phyloP scores from a whole-genome alignment of 2,113 vertebrate species.

The Mellivora capensis region DNA sequence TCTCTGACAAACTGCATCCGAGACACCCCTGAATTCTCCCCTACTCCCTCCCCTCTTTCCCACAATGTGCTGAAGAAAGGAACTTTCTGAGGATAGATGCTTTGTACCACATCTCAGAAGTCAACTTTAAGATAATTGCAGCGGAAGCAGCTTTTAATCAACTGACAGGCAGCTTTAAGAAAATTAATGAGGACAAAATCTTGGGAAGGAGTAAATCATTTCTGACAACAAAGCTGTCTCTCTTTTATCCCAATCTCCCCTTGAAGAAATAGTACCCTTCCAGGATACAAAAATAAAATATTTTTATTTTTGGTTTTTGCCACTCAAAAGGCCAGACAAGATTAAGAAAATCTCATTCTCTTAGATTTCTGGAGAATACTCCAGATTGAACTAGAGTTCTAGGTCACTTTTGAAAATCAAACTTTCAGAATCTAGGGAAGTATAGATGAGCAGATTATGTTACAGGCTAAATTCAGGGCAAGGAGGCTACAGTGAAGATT shows the following conservation, averaged over 20 bases:
- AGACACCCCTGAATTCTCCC: constrained; percentile 56
- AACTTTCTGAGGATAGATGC: constrained; percentile 64
- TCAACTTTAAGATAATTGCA: constrained; percentile 69
- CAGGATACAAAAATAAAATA: constrained; percentile 63
- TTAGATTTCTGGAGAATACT: constrained; percentile 16
- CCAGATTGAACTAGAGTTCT: constrained; percentile 17
- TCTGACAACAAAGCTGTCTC: constrained; percentile 73
- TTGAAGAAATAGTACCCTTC: constrained; percentile 68
- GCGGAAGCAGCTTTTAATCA: constrained; percentile 75
- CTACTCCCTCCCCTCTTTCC: background rate
- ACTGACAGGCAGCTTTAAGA: constrained; percentile 71
- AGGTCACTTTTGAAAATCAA: constrained; percentile 19
- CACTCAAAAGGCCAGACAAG: constrained; percentile 24
- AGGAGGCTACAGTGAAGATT: background rate
- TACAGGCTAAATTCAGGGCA: background rate
- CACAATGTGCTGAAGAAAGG: constrained; percentile 40
- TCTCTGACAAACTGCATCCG: constrained; percentile 62
- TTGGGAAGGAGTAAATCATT: constrained; percentile 73
- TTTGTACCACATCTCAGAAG: constrained; percentile 67
- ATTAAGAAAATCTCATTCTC: constrained; percentile 21
- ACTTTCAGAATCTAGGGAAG: background rate
- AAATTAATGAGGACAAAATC: constrained; percentile 73
- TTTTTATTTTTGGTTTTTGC: constrained; percentile 50
- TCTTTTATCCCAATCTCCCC: constrained; percentile 64
- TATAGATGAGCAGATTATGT: background rate